Conservation (phyloP, 1,140 invertebrate species). For the Drosophila pachea region DNA sequence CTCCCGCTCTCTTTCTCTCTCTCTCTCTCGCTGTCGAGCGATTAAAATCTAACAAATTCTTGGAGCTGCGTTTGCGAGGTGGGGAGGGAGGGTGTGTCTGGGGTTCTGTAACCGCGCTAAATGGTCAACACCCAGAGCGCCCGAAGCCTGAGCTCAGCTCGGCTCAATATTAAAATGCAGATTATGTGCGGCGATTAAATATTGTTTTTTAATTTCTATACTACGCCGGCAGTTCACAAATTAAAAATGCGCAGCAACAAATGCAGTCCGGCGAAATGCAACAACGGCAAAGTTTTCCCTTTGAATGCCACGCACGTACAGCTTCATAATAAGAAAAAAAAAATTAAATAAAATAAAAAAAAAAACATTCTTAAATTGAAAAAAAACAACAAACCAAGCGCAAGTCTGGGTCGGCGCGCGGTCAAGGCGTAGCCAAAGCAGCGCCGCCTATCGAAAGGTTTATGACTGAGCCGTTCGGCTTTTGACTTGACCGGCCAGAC, state of each 20-base stretch:
- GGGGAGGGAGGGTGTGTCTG: not conserved
- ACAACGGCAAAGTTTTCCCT: not conserved
- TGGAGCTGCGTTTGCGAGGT: slow-evolving; percentile 1
- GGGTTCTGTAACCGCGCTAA: slow-evolving; percentile 49
- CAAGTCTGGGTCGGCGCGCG: slow-evolving; percentile 25
- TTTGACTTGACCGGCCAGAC: slow-evolving; percentile 36
- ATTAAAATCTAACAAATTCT: slow-evolving; percentile 72
- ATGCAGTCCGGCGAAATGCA: slow-evolving; percentile 53
- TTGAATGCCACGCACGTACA: slow-evolving; percentile 54
- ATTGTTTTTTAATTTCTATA: slow-evolving; percentile 73
- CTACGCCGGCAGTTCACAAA: slow-evolving; percentile 41
- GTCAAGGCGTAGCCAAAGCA: slow-evolving; percentile 51
- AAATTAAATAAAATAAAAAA: slow-evolving; percentile 8
- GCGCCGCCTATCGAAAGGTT: slow-evolving; percentile 46
- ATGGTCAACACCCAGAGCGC: slow-evolving; percentile 70
- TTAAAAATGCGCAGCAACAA: slow-evolving; percentile 61
- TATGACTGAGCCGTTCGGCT: slow-evolving; percentile 35
- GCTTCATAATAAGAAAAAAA: slow-evolving; percentile 64
- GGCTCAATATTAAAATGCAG: slow-evolving; percentile 68
- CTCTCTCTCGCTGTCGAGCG: slow-evolving; percentile 36
- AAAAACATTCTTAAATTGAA: slow-evolving; percentile 50
- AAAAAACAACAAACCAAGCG: slow-evolving; percentile 24
- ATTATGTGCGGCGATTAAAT: slow-evolving; percentile 77
- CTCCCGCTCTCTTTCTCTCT: not conserved
- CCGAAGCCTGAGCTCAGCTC: slow-evolving; percentile 28